Conservation (phyloP, 2,113 vertebrate genomes). For the Entomyzon cyanotis region DNA sequence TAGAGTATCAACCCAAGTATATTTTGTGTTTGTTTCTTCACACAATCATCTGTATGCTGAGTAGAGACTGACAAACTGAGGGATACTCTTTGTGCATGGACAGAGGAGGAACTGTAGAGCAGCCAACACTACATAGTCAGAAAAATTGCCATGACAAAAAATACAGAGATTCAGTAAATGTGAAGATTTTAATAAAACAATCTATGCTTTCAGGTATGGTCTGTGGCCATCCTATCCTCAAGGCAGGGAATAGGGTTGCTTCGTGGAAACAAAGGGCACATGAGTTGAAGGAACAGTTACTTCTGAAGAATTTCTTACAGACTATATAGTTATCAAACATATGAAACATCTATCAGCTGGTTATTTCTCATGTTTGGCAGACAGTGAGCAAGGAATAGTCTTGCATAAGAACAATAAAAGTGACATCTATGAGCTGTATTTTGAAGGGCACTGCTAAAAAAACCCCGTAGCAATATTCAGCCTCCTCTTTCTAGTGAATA, state of each 20-base stretch:
- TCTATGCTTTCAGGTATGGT: background rate
- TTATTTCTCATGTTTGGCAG: background rate
- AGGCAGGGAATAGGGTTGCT: background rate
- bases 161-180: background rate
- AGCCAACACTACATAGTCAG: background rate
- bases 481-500: background rate
- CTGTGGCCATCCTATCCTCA: background rate
- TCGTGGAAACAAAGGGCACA: background rate
- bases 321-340: background rate
- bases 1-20: background rate
- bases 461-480: background rate
- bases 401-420: background rate
- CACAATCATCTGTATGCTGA: background rate
- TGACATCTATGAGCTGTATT: background rate
- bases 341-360: background rate
- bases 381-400: background rate
- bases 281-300: background rate
- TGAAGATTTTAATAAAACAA: background rate
- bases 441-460: conserved; percentile 14
- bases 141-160: background rate
- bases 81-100: background rate
- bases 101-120: background rate
- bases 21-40: conserved; percentile 4
- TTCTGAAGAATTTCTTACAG: background rate
- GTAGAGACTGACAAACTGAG: background rate